Conservation (phyloP, 1,140 invertebrate species). For the Sycobia sp. region DNA sequence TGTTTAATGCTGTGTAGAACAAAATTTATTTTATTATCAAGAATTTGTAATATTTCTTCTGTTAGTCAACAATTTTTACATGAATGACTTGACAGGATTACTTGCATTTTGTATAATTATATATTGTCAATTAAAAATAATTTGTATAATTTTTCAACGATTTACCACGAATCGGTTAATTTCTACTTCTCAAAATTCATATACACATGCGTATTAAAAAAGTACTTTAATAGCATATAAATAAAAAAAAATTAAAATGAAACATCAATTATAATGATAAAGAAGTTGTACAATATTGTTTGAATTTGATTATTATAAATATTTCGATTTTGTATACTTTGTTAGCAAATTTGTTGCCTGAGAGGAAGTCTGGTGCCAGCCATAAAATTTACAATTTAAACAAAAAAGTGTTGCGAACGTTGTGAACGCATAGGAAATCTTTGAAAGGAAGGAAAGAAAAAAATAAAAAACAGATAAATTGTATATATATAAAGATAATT, state of each 20-base stretch:
- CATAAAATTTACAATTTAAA: constrained; percentile 43
- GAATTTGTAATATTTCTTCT: constrained; percentile 14
- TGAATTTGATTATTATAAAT: constrained; percentile 10
- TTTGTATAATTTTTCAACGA: neutral
- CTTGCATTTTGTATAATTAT: constrained; percentile 15
- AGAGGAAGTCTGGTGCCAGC: constrained; percentile 45
- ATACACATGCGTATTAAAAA: neutral
- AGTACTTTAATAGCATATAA: neutral
- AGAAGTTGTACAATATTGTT: neutral
- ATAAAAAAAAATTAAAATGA: constrained; percentile 8
- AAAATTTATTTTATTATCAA: constrained; percentile 9
- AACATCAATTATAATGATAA: no score
- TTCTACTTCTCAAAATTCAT: neutral
- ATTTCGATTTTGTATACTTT: constrained; percentile 1
- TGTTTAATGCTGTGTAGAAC: constrained; percentile 3
- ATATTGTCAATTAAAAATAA: constrained; percentile 11
- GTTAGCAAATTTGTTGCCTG: neutral
- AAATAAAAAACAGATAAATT: constrained; percentile 56
- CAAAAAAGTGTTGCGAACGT: constrained; percentile 45
- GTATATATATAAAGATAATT: constrained; percentile 63
- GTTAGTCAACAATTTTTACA: constrained; percentile 20
- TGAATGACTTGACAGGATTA: neutral
- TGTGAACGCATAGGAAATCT: constrained; percentile 47
- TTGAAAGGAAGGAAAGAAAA: constrained; percentile 41
- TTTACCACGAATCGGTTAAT: neutral